Evolutionary conservation across 2,797 vertebrate species (phyloP).

Genomic region (Sciurus vulgaris): DNA sequence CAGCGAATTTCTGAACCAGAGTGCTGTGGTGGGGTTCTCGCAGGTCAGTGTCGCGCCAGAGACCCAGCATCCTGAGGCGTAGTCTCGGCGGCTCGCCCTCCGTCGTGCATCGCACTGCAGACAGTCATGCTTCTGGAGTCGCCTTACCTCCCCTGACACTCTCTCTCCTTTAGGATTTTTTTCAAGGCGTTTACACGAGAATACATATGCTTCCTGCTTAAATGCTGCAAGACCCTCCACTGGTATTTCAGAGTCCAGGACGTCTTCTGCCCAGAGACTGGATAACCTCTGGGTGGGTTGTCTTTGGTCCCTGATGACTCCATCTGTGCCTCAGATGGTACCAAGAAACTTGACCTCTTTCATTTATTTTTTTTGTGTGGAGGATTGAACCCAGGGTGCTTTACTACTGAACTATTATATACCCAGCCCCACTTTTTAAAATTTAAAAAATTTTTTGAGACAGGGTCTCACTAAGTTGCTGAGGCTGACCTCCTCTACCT

Average conservation of each 20-base stretch:
- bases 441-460: no score
- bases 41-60: background rate
- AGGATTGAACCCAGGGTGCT: no score
- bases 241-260: background rate
- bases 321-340: background rate
- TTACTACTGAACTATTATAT: no score
- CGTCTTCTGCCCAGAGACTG: background rate
- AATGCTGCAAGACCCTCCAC: background rate
- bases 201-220: background rate
- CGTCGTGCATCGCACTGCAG: background rate
- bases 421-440: no score
- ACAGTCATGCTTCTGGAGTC: background rate
- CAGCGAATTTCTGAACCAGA: background rate
- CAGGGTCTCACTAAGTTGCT: no score
- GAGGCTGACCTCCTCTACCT: no score
- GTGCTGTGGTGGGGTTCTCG: background rate
- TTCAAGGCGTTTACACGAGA: background rate
- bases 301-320: background rate
- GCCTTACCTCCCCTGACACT: background rate
- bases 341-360: background rate
- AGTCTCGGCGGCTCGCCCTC: background rate
- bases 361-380: no score
- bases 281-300: background rate
- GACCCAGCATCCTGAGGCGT: background rate
- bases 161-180: slow-evolving; percentile 2